Evolutionary conservation across 1,140 invertebrate species (phyloP).

Genomic region (Amyelois transitella): DNA sequence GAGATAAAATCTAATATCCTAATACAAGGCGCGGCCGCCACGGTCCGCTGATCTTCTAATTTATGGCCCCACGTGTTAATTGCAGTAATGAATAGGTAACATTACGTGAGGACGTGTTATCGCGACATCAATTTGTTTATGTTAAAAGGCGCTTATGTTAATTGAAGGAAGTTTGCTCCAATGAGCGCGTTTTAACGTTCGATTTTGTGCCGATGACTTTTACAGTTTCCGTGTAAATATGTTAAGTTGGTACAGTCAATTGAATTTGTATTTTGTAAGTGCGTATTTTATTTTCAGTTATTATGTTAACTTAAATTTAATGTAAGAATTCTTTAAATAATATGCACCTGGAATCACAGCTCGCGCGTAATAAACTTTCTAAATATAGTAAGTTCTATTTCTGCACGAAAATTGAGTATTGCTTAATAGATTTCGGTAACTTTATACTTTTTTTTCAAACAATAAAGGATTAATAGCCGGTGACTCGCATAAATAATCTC

Average conservation of each 20-base stretch:
- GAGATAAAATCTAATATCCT: slow-evolving; percentile 1
- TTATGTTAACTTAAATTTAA: too few species aligned
- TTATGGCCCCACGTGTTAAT: slow-evolving; percentile 45
- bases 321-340: too few species aligned
- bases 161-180: slow-evolving; percentile 51
- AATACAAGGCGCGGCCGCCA: slow-evolving; percentile 28
- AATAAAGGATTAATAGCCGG: slow-evolving; percentile 58
- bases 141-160: slow-evolving; percentile 54
- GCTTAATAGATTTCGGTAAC: too few species aligned
- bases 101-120: slow-evolving; percentile 31
- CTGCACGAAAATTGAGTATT: too few species aligned
- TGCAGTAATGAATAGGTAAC: slow-evolving; percentile 44
- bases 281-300: background rate
- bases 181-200: slow-evolving; percentile 24
- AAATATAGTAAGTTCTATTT: too few species aligned
- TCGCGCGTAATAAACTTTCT: too few species aligned
- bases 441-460: too few species aligned
- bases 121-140: slow-evolving; percentile 42
- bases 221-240: background rate
- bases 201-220: background rate
- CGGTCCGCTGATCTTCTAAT: slow-evolving; percentile 26
- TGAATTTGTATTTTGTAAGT: background rate
- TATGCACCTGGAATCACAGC: too few species aligned
- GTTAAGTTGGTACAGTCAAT: background rate
- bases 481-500: slow-evolving; percentile 68